Conservation (phyloP, 2,113 vertebrate genomes). For the Coryphaenoides rupestris region DNA sequence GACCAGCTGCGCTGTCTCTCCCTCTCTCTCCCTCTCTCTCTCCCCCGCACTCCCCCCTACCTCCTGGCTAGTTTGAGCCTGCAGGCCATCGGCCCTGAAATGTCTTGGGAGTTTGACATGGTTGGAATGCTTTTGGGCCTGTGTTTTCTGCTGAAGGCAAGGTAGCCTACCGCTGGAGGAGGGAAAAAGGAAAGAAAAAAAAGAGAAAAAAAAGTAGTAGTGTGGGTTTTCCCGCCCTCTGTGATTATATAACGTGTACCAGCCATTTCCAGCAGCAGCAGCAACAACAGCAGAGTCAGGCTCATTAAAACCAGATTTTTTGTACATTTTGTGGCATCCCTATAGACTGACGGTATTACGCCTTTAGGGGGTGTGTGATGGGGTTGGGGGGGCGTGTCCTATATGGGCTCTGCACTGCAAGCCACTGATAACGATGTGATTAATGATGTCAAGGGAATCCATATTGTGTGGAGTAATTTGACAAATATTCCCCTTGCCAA, state of each 20-base stretch:
- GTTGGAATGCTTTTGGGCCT: slow-evolving; percentile 63
- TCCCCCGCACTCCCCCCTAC: background rate
- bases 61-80: slow-evolving; percentile 11
- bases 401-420: slow-evolving; percentile 7
- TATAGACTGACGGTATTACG: slow-evolving; percentile 27
- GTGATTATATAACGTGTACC: slow-evolving; percentile 68
- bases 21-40: background rate
- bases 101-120: slow-evolving; percentile 45
- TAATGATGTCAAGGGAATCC: background rate
- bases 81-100: slow-evolving; percentile 16
- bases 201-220: too few relatives aligned
- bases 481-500: background rate
- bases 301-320: slow-evolving; percentile 66
- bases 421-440: background rate
- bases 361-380: too few relatives aligned
- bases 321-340: slow-evolving; percentile 41
- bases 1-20: slow-evolving; percentile 32
- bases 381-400: slow-evolving; percentile 13
- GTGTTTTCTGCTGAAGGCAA: slow-evolving; percentile 56
- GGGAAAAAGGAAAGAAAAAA: slow-evolving; percentile 14
- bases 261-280: slow-evolving; percentile 61
- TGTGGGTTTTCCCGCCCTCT: slow-evolving; percentile 70
- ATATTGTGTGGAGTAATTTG: background rate
- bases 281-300: slow-evolving; percentile 31
- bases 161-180: slow-evolving; percentile 31